Base-by-base conservation (phyloP, 2,888 invertebrate genomes). In the Gasteruption jaculator region DNA sequence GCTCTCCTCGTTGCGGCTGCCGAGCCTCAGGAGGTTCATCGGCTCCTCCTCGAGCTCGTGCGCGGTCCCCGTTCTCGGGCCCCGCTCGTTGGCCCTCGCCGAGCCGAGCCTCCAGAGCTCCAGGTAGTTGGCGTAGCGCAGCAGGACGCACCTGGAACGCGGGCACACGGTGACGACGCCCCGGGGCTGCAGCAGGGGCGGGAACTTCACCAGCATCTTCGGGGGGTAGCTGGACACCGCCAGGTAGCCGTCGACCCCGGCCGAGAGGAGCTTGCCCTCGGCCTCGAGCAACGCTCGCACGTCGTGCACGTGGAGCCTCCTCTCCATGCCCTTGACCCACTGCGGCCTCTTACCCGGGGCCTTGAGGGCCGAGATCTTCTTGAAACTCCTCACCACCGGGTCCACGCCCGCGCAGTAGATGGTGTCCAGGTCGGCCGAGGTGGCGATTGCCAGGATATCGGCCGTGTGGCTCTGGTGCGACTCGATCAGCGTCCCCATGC, bases 281-380 rank as follows among this genome's bases (percentile, higher is more conserved):
- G 78, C 74, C 25, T 84, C 73, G 2, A 80, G 74, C 36, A 94
- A 69, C 1, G 83, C 79, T 56, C 86, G 80, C 1, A 95, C 90
- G 72, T 93, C 93, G 66, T 95, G 91, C 33, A 84, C 83, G 68
- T 95, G 94, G 35, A 89, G 80, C 58, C 80, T 78, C 44, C 88
- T 78, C 51, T 89, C 85, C 5, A 86, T 76, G 54, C 85, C 84
- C 61, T 85, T 86, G 0, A 92, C 84, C 94, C 94, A 94, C 47
- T 81, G 81, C n/a, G 75, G 74, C 76, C 77, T 46, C n/a, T n/a
- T n/a, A 73, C 74, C 61, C 22, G 73, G 71, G 12, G 62, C 70
- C 52, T 76, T 79, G 11, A 77, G 72, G 42, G 74, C 74, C n/a
- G n/a, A n/a, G 0, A 87, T 81, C 64, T 81, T 81, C 8, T 80